Conservation (phyloP, 64 coral and sea anemone genomes). For the Pocillopora verrucosa region DNA sequence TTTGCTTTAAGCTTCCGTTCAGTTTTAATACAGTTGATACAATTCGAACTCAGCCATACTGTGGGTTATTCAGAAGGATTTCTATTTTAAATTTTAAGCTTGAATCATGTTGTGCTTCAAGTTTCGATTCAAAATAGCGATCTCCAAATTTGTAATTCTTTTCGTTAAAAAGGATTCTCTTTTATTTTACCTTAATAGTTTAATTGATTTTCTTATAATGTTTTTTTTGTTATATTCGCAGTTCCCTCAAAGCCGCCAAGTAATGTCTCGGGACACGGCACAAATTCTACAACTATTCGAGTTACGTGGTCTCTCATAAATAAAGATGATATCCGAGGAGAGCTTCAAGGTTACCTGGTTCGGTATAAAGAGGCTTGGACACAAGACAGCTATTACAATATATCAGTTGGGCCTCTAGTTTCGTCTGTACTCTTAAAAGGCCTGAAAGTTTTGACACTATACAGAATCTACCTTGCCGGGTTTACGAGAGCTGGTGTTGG, state of each 20-base stretch:
- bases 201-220: too few relatives aligned
- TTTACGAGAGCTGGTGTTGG: constrained; percentile 27
- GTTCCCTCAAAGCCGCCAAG: not conserved
- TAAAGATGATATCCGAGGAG: not conserved
- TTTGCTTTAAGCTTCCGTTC: too few relatives aligned
- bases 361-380: not conserved
- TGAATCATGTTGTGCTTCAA: too few relatives aligned
- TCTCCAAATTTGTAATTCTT: too few relatives aligned
- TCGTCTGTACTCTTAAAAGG: not conserved
- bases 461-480: constrained; percentile 12
- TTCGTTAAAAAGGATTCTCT: not conserved
- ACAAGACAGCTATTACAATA: not conserved
- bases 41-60: too few relatives aligned
- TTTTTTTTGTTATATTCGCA: not conserved
- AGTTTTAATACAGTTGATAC: too few relatives aligned
- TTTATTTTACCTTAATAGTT: too few relatives aligned
- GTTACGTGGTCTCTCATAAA: not conserved
- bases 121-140: too few relatives aligned
- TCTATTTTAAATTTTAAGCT: too few relatives aligned
- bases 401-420: not conserved
- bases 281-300: not conserved
- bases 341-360: not conserved
- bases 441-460: constrained; percentile 23
- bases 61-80: too few relatives aligned
- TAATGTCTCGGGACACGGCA: not conserved